Evolutionary conservation across 2,113 vertebrate genomes (phyloP), one percentile per base, ranked within the genome.

Genomic region (Blennius ocellaris): DNA sequence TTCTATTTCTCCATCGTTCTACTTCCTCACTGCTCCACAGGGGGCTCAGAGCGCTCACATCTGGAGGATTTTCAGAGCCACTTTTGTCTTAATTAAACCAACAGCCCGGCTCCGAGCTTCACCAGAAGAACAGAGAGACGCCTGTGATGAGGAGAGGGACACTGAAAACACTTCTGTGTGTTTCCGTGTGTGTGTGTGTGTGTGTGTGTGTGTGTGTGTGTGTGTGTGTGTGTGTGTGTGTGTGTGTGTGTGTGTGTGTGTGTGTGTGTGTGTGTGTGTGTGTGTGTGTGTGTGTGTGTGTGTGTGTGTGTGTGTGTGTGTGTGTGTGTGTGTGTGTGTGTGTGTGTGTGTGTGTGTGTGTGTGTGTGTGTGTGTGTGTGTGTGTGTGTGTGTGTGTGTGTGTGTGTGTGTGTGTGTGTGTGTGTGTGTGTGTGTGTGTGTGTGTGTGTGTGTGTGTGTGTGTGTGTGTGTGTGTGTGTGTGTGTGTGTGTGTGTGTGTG

Each of bases 41-140:
- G 54, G 63, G 74, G 75, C 80, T 74, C 11, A 5, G 37, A 8
- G 7, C 76, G 45, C 47, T 82, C 69, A 52, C 73, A 77, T 80
- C 81, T 81, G 56, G 51, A 60, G 66, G 67, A 86, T 91, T 91
- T 89, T 58, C 58, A 49, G 52, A 17, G 38, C 56, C 72, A 71
- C 60, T 85, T 85, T 86, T 84, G 82, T 81, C 78, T 83, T 87
- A 87, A 88, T 90, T 75, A 82, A 83, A 77, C 54, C 67, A 69
- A 59, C 56, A 62, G 73, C 40, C 49, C 37, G 0, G 54, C 40
- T 60, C 49, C 0, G 11, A 53, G 66, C 63, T 60, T 51, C 57
- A 65, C 17, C 47, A 49, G 17, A 40, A 36, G 76, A 76, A 76
- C 73, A 84, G 59, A 66, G 21, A 44, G 65, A 62, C 14, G 49